These are phyloP conservation scores for Torymus tubicola DNA, from an alignment of 2,888 invertebrate genomes.

Conservation along the genomic window DNA sequence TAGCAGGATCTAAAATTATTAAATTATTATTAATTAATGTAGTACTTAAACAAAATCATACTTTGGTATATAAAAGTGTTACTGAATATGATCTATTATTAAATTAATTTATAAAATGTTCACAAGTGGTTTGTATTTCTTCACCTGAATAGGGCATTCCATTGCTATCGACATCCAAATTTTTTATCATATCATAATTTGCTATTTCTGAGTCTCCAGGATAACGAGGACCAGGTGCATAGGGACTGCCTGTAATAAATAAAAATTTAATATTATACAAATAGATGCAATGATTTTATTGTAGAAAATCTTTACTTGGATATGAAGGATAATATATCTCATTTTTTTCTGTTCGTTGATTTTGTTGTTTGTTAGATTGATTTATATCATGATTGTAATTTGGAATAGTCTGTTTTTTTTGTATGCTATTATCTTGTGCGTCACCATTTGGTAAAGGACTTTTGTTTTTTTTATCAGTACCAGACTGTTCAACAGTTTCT, in stretches of 20 bases:
- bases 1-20: conserved; percentile 78
- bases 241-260: conserved; percentile 38
- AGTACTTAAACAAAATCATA: neutral
- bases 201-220: conserved; percentile 50
- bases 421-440: conserved; percentile 22
- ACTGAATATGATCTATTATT: too few species aligned
- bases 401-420: conserved; percentile 27
- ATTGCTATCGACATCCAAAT: conserved; percentile 78
- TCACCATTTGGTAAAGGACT: conserved; percentile 16
- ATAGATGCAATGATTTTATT: conserved; percentile 1
- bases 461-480: conserved; percentile 45
- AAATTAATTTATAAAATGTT: too few species aligned
- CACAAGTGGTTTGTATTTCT: neutral
- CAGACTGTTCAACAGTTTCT: conserved; percentile 35
- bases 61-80: too few species aligned
- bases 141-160: conserved; percentile 80
- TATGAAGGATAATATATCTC: conserved; percentile 53
- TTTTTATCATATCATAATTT: conserved; percentile 69
- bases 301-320: conserved; percentile 43
- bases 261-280: neutral
- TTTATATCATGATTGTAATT: conserved; percentile 47
- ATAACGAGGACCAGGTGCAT: conserved; percentile 32
- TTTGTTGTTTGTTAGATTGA: conserved; percentile 45
- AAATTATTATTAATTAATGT: conserved; percentile 65
- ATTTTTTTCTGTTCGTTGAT: conserved; percentile 46